Conservation (phyloP, 2,888 invertebrate species). For the Chymomyza procnemis region DNA sequence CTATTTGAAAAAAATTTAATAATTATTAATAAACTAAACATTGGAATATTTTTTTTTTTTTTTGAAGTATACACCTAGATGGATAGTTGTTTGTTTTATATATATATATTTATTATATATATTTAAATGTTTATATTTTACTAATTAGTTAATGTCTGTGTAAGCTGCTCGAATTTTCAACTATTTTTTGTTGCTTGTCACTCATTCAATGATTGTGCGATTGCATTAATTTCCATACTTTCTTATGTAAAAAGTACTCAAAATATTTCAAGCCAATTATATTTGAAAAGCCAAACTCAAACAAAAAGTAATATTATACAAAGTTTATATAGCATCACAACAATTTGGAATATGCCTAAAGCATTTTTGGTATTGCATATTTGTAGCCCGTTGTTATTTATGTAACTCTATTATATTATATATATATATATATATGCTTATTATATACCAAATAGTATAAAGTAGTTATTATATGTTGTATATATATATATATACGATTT, state of each 20-base stretch:
- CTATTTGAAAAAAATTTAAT: too few species aligned
- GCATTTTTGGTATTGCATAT: background rate
- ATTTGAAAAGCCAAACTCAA: background rate
- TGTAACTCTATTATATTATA: background rate
- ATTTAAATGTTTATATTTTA: conserved; percentile 3
- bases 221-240: conserved; percentile 56
- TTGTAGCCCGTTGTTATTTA: background rate
- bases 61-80: background rate
- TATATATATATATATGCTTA: background rate
- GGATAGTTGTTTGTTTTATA: too few species aligned
- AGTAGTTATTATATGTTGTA: background rate
- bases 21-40: too few species aligned
- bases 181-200: conserved; percentile 40
- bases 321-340: background rate
- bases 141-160: conserved; percentile 20
- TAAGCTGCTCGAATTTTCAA: conserved; percentile 23
- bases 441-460: background rate
- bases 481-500: background rate
- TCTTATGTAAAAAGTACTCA: conserved; percentile 3
- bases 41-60: background rate
- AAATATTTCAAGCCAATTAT: background rate
- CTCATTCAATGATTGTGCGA: conserved; percentile 73
- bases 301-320: background rate
- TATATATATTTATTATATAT: background rate
- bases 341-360: background rate